Evolutionary conservation across 1,140 invertebrate species (phyloP), one percentile per base, ranked within the genome.

Genomic region (Pogonomyrmex barbatus): DNA sequence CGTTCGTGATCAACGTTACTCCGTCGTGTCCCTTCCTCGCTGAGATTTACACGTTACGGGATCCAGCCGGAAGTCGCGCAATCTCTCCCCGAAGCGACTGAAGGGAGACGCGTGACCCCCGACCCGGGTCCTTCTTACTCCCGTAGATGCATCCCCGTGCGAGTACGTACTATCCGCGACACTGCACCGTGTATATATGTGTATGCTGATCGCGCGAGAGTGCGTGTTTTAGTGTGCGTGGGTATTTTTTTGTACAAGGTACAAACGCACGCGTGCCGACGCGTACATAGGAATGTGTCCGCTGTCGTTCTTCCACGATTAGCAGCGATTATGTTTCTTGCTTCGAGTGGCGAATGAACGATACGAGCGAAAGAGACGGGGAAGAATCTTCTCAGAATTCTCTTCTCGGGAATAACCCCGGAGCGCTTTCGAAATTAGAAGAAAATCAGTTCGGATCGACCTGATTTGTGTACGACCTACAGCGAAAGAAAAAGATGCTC

Each of bases 141-240:
- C n/a, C 39, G 42, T 47, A 68, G 4, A 36, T 39, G 33, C 47
- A 54, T 79, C 36, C 14, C 33, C n/a, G 45, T 8, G 24, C 77
- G 62, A 73, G 60, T 85, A 65, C 50, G 63, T 78, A 68, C n/a
- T 68, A 50, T 78, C 30, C 82, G 73, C 82, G 75, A 85, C 82
- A 78, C 82, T 85, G 82, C 82, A 85, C 82, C 82, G 81, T 83
- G 79, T 85, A 58, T 85, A 78, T 78, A 58, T 85, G 82, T 78
- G 58, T 78, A 78, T 78, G 47, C 76, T 78, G 58, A 85, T 65
- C 45, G 62, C 73, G 73, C 75, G 75, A 78, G 45, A 63, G 60
- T 60, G 62, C 73, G 47, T 85, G 71, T 85, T 78, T 24, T 78
- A 63, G 50, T 85, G 82, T 85, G 82, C 82, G 82, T 78, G 73